Base-by-base conservation (phyloP, 2,797 vertebrate genomes). In the Gymnoscopelus microlampas region DNA sequence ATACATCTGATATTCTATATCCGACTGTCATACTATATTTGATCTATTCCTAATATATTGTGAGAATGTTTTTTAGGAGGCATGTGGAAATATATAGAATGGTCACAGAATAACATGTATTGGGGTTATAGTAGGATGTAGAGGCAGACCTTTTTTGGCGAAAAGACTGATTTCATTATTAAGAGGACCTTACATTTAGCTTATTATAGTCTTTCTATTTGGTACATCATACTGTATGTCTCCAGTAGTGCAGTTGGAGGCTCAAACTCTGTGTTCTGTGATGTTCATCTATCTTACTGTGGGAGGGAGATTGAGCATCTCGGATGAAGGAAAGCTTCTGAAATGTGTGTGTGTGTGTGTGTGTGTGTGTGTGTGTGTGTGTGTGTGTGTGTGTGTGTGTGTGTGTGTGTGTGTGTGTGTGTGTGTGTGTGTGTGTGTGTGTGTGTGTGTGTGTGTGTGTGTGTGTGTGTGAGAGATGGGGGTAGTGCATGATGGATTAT, bases 401-500 rank as follows among this genome's bases (percentile, higher is more conserved):
- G 59, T 24, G 59, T n/a, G 59, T n/a, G 59, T 47, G 15, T 62
- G 39, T 13, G 11, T 59, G 9, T 35, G 57, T 8, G 2, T 3
- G 7, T 39, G 4, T 14, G 29, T 35, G 13, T 12, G 6, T 29
- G 26, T 29, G 26, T 29, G 26, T 83, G 73, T 85, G 73, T 66
- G 65, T 80, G 64, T 68, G 48, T 55, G 57, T 53, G n/a, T 53
- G 66, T 61, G 59, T 13, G 44, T 44, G 50, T 76, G 35, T 69
- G 64, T 63, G 57, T 63, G 65, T 66, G 74, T 44, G 39, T 48
- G 39, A 23, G 24, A 57, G 74, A 63, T 63, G n/a, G 50, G 83
- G 77, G 67, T 60, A 53, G 85, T 82, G 82, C 15, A 66, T 78
- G 89, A 69, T 79, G 84, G 87, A 90, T 91, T 90, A 91, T 86